A percentile compares a stretch with the other conserved stretches of the same genome.
These are phyloP conservation scores for Ceramica pisi DNA, from an alignment of 2,888 invertebrate genomes.

Conservation along the genomic window DNA sequence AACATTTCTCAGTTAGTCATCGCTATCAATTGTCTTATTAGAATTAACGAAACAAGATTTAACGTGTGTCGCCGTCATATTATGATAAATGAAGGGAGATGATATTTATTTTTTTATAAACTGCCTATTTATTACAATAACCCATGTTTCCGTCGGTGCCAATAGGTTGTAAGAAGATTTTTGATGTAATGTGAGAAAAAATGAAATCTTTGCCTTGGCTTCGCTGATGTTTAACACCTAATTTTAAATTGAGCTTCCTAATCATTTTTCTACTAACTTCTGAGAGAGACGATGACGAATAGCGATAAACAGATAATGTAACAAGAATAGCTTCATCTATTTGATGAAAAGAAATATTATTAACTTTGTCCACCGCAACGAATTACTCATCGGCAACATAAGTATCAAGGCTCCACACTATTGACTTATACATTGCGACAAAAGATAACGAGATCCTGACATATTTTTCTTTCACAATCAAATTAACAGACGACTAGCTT, in stretches of 20 bases:
- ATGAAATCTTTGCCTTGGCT: background rate
- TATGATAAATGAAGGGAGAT: conserved; percentile 59
- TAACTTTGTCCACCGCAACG: conserved; percentile 30
- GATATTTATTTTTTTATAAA: conserved; percentile 65
- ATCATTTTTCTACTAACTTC: background rate
- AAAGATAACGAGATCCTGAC: conserved; percentile 55
- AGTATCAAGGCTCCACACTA: conserved; percentile 38
- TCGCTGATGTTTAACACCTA: too few species aligned
- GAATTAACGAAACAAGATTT: conserved; percentile 65
- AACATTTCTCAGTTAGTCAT: background rate
- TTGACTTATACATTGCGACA: conserved; percentile 62
- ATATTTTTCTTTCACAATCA: conserved; percentile 56
- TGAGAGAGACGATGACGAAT: conserved; percentile 2
- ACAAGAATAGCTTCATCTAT: conserved; percentile 16
- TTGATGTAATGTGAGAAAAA: background rate
- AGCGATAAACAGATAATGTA: background rate
- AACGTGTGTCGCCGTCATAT: conserved; percentile 43
- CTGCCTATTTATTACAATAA: conserved; percentile 59
- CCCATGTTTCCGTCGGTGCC: conserved; percentile 33
- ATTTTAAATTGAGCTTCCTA: background rate
- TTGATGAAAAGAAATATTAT: conserved; percentile 13
- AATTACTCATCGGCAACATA: conserved; percentile 50
- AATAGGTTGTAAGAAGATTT: conserved; percentile 8
- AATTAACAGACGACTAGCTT: conserved; percentile 45
- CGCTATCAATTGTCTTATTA: conserved; percentile 47